A percentile compares a stretch with the other conserved stretches of the same genome.
Evolutionary conservation across 2,113 vertebrate genomes (phyloP).

Genomic region (Alosa alosa): DNA sequence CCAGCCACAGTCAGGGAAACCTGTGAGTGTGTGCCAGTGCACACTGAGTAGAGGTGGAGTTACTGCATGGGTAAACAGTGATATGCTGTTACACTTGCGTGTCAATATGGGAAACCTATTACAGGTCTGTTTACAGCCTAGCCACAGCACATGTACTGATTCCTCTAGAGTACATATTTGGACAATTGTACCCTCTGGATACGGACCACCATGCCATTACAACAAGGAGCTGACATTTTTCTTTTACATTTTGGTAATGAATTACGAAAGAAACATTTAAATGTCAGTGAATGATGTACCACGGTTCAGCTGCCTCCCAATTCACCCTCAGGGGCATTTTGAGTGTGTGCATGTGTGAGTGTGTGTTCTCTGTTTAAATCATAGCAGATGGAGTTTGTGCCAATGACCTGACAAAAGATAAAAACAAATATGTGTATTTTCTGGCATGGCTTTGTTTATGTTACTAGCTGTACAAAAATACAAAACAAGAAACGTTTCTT

Average conservation of each 20-base stretch:
- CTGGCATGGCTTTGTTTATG: constrained; percentile 16
- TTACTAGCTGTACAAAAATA: constrained; percentile 24
- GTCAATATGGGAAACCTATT: constrained; percentile 22
- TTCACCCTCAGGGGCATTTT: constrained; percentile 6
- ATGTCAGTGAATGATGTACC: constrained; percentile 2
- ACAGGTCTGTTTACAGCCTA: constrained; percentile 16
- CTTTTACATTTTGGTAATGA: constrained; percentile 22
- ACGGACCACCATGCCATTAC: constrained; percentile 23
- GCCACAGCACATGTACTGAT: not conserved
- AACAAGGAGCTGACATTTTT: constrained; percentile 16
- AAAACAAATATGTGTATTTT: constrained; percentile 34
- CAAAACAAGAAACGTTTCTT: constrained; percentile 18
- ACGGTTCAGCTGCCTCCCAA: constrained; percentile 5
- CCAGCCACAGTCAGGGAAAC: not conserved
- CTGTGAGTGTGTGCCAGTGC: not conserved
- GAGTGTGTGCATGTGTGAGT: constrained; percentile 8
- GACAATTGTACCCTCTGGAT: constrained; percentile 24
- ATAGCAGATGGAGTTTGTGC: constrained; percentile 13
- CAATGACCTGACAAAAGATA: constrained; percentile 22
- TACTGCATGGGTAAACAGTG: constrained; percentile 12
- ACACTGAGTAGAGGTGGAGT: not conserved
- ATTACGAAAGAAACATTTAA: constrained; percentile 19
- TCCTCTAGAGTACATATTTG: constrained; percentile 22
- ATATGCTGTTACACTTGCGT: constrained; percentile 16
- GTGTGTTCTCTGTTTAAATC: not conserved